These are phyloP conservation scores for Phyllopteryx taeniolatus DNA, from an alignment of 2,113 vertebrate species.

Conservation along the genomic window DNA sequence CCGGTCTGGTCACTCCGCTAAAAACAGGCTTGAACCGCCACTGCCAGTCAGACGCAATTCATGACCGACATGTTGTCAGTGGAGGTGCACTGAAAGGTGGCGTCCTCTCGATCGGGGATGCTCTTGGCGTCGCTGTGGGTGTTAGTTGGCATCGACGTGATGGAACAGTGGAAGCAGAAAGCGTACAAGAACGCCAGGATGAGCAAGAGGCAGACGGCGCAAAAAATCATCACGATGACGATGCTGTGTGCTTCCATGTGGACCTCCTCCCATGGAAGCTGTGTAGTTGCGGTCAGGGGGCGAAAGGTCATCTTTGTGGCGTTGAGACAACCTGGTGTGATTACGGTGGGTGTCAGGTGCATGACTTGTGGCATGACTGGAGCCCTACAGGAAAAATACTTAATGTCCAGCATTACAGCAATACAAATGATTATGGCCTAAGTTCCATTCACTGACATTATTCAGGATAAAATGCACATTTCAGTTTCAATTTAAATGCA, in stretches of 20 bases:
- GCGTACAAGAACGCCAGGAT: slow-evolving; percentile 67
- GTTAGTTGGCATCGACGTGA: slow-evolving; percentile 40
- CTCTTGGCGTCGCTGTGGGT: neutral
- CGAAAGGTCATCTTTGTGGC: neutral
- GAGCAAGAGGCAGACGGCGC: slow-evolving; percentile 67
- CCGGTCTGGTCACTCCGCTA: too few species aligned
- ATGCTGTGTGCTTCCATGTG: slow-evolving; percentile 60
- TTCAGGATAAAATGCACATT: neutral
- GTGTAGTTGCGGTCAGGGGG: slow-evolving; percentile 10
- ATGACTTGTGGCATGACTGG: slow-evolving; percentile 40
- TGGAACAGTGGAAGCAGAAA: slow-evolving; percentile 68
- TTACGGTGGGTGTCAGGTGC: slow-evolving; percentile 15
- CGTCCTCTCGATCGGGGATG: slow-evolving; percentile 64
- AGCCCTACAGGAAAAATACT: neutral
- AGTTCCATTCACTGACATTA: neutral
- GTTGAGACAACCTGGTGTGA: neutral
- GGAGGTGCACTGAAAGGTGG: slow-evolving; percentile 67
- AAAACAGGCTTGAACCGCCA: neutral
- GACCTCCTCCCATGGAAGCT: slow-evolving; percentile 23
- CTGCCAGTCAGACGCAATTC: slow-evolving; percentile 58
- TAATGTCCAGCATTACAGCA: neutral
- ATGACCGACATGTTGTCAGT: slow-evolving; percentile 59
- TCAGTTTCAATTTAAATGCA: neutral
- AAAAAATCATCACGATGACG: slow-evolving; percentile 65
- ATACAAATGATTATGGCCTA: too few species aligned